Conservation (phyloP, 2,113 vertebrate genomes). For the Poeciliopsis occidentalis region DNA sequence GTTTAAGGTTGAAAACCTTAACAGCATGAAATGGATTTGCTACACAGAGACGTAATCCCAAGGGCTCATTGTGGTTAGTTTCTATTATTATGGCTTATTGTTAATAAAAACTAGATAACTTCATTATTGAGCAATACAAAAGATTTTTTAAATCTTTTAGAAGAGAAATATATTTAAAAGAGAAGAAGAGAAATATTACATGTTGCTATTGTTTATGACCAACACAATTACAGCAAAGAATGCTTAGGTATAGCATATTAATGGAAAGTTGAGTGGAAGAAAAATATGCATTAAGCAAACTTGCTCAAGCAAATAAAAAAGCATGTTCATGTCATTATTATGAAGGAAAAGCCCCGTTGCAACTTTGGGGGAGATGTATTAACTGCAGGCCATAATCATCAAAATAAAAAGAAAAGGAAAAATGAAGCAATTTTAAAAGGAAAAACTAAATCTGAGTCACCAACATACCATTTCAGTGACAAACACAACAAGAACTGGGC, state of each 20-base stretch:
- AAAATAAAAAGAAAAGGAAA: background rate
- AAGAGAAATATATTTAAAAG: too few species aligned
- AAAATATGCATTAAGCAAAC: background rate
- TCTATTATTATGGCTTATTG: background rate
- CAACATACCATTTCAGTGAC: background rate
- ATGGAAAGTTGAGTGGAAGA: background rate
- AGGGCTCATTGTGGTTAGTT: background rate
- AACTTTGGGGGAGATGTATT: background rate
- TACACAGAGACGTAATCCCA: background rate
- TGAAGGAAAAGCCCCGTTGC: background rate
- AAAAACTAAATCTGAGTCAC: background rate
- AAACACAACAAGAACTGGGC: background rate
- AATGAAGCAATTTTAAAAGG: background rate
- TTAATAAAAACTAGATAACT: background rate
- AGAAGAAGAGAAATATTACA: background rate
- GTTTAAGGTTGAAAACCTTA: background rate
- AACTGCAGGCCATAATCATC: background rate
- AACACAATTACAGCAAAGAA: background rate
- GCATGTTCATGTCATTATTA: background rate
- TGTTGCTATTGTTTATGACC: too few species aligned
- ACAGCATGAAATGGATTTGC: background rate
- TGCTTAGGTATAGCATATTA: background rate
- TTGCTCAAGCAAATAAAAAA: background rate
- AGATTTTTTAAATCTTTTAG: background rate
- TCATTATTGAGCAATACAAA: background rate